Conservation (phyloP, 2,797 vertebrate genomes). For the Perodicticus potto region DNA sequence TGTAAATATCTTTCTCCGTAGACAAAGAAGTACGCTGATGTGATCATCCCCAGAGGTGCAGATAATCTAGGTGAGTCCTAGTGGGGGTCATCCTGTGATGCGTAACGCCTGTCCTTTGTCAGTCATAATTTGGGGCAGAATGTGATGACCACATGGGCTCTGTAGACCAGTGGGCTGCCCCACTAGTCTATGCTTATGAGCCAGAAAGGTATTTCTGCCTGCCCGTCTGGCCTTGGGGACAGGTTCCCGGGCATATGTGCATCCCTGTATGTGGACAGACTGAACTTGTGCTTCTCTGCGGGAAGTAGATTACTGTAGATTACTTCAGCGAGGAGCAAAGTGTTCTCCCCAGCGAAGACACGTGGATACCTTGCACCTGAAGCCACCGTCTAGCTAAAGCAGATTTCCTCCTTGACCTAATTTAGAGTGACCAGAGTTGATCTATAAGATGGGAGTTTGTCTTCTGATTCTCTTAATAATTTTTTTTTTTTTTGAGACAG, state of each 20-base stretch:
- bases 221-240: accelerated
- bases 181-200: neutral
- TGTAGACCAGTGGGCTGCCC: neutral
- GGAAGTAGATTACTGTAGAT: no score
- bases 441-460: neutral
- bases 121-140: no score
- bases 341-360: neutral
- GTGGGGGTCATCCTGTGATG: accelerated
- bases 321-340: neutral
- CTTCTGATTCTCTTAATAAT: neutral
- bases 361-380: neutral
- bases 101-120: neutral
- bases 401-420: neutral
- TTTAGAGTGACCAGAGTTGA: neutral
- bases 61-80: constrained; percentile 94
- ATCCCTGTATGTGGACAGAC: accelerated
- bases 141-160: neutral
- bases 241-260: neutral
- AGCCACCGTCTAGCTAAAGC: neutral
- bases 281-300: neutral
- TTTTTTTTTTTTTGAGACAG: no score
- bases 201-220: neutral
- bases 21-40: constrained; percentile 98
- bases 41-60: constrained; percentile 97
- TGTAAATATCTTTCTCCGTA: constrained; percentile 80